phyloP scores from a whole-genome alignment of 2,797 vertebrate genomes.

The Mormyrops boulengeri region DNA sequence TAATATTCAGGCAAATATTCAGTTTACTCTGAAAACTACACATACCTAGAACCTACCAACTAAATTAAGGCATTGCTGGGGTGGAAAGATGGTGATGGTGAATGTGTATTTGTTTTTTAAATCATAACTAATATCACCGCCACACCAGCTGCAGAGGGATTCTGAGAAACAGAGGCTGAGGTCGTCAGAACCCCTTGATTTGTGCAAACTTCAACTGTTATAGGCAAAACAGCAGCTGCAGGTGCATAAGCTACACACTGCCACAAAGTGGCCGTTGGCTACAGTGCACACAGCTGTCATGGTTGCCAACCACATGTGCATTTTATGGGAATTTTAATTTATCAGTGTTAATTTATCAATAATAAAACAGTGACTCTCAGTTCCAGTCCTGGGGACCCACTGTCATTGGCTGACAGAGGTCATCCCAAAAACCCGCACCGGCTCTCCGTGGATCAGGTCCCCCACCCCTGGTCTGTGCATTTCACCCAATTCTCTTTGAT shows the following conservation, averaged over 20 bases:
- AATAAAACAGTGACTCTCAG: neutral
- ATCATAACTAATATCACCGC: neutral
- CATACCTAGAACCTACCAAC: neutral
- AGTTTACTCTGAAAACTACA: neutral
- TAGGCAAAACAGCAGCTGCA: neutral
- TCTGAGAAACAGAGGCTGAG: neutral
- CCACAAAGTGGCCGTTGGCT: neutral
- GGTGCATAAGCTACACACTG: neutral
- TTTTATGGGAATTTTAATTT: neutral
- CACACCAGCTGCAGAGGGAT: neutral
- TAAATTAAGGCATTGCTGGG: neutral
- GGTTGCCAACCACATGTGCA: neutral
- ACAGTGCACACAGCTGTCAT: neutral
- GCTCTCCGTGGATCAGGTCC: neutral
- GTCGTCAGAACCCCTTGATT: neutral
- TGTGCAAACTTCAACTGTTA: neutral
- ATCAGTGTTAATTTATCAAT: neutral
- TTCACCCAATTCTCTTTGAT: neutral
- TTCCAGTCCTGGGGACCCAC: neutral
- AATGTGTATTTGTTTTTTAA: neutral
- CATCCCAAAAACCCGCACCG: neutral
- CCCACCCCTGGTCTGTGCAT: neutral
- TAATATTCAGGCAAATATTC: neutral
- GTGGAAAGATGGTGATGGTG: neutral
- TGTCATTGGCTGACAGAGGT: neutral